These are phyloP conservation scores for Aphrophora alni DNA, from an alignment of 2,888 invertebrate genomes.

Conservation along the genomic window DNA sequence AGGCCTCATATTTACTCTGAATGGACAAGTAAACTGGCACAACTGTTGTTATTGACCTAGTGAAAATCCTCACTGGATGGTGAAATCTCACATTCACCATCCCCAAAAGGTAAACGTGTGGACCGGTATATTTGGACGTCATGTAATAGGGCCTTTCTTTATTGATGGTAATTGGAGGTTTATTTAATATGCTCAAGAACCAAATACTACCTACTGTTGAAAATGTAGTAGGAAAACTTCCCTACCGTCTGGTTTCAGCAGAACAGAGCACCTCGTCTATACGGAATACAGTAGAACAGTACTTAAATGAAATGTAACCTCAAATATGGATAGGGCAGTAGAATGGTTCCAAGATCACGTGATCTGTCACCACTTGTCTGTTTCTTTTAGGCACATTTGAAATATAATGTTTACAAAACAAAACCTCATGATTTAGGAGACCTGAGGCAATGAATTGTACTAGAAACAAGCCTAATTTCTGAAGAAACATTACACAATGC, in stretches of 20 bases:
- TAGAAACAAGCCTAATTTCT: neutral
- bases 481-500: neutral
- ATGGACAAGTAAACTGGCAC: neutral
- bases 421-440: slow-evolving; percentile 7
- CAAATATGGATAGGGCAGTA: slow-evolving; percentile 7
- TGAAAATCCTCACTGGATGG: slow-evolving; percentile 23
- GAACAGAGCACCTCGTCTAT: slow-evolving; percentile 11
- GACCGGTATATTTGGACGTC: neutral
- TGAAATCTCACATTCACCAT: neutral
- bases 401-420: slow-evolving; percentile 12
- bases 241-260: slow-evolving; percentile 6
- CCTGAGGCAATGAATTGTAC: neutral
- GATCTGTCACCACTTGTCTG: slow-evolving; percentile 12
- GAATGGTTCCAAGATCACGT: slow-evolving; percentile 16
- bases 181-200: neutral
- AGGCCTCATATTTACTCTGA: neutral
- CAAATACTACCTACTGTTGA: neutral
- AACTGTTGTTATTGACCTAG: neutral
- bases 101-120: slow-evolving; percentile 14
- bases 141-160: slow-evolving; percentile 8
- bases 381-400: slow-evolving; percentile 16
- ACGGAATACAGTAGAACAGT: neutral
- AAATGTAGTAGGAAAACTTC: neutral
- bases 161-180: neutral
- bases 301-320: neutral